A percentile compares a stretch with the other conserved stretches of the same genome.
phyloP scores from a whole-genome alignment of 2,888 invertebrate species.

The Spilosoma lubricipeda region DNA sequence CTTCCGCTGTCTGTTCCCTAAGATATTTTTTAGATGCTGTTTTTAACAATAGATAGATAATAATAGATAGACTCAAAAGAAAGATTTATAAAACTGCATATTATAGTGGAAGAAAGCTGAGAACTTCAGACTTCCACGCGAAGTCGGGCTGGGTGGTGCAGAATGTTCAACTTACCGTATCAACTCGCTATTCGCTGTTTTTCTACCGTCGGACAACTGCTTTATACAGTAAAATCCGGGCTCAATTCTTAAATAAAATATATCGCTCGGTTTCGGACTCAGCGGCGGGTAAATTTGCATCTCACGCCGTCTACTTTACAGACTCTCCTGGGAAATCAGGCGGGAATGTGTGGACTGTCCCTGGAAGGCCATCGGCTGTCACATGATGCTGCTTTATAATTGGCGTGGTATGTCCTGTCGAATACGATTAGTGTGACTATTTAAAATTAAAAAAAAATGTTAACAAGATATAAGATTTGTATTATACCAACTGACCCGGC shows the following conservation, averaged over 20 bases:
- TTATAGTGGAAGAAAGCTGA: no score
- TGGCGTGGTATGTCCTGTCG: background rate
- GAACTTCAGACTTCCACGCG: no score
- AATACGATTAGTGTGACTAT: background rate
- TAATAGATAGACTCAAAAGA: no score
- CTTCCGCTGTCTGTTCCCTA: no score
- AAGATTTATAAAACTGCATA: no score
- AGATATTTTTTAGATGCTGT: no score
- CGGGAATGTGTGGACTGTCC: conserved; percentile 18
- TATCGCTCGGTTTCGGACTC: background rate
- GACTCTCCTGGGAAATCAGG: conserved; percentile 41
- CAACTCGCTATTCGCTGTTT: background rate
- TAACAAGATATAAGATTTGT: no score
- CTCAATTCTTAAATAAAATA: conserved; percentile 14
- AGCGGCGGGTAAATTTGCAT: conserved; percentile 36
- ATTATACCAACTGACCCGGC: no score
- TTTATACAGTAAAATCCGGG: background rate
- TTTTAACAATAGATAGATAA: no score
- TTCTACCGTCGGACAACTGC: background rate
- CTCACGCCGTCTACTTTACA: conserved; percentile 25
- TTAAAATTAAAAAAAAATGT: background rate
- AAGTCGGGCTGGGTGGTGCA: background rate
- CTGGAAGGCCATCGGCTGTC: conserved; percentile 8
- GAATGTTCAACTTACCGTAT: background rate
- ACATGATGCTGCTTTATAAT: conserved; percentile 11